Evolutionary conservation across 2,797 vertebrate genomes (phyloP).

Genomic region (Silurus lanzhouensis): DNA sequence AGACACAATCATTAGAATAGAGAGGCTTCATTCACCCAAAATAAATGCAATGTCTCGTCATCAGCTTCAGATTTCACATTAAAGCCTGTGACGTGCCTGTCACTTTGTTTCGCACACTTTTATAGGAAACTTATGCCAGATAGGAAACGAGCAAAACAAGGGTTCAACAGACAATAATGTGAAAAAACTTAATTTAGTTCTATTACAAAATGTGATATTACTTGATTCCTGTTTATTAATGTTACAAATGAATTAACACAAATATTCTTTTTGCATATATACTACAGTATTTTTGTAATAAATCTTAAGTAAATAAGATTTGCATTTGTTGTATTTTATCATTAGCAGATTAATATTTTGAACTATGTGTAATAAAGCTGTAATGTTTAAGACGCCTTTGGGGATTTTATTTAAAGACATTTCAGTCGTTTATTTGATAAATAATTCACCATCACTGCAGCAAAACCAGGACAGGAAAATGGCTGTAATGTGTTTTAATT

Average conservation of each 20-base stretch:
- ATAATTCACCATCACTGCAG: neutral
- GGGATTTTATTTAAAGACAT: neutral
- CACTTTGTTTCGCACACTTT: neutral
- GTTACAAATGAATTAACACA: too few relatives aligned
- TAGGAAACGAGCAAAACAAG: neutral
- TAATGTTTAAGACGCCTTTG: neutral
- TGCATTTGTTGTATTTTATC: too few relatives aligned
- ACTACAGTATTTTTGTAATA: too few relatives aligned
- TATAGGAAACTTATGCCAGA: neutral
- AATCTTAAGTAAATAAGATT: too few relatives aligned
- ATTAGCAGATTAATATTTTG: too few relatives aligned
- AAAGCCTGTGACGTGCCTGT: neutral
- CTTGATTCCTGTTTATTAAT: too few relatives aligned
- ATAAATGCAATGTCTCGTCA: neutral
- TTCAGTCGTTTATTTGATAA: neutral
- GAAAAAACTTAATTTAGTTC: too few relatives aligned
- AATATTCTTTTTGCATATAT: too few relatives aligned
- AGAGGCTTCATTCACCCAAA: neutral
- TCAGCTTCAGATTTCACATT: neutral
- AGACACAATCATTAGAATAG: neutral
- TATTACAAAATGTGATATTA: too few relatives aligned
- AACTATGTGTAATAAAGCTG: neutral
- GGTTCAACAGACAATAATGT: too few relatives aligned
- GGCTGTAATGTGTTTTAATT: too few relatives aligned
- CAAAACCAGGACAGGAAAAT: neutral